A percentile compares a stretch with the other conserved stretches of the same genome.
phyloP scores from a whole-genome alignment of 2,888 invertebrate species.

The Philereme transversata region DNA sequence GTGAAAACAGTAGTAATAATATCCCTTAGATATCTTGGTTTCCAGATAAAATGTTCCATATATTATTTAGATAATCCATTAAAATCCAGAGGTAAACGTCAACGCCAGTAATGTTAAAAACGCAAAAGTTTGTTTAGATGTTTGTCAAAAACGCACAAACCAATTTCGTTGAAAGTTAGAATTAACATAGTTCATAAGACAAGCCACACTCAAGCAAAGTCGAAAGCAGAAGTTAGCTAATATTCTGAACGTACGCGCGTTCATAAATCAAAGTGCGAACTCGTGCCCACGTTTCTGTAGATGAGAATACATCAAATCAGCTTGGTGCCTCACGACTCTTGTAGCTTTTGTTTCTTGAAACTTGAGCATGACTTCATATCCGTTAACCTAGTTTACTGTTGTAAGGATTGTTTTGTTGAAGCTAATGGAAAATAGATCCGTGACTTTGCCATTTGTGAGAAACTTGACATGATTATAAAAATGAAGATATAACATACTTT shows the following conservation, averaged over 20 bases:
- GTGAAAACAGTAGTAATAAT: too few relatives aligned
- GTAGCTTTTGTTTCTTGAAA: slow-evolving; percentile 68
- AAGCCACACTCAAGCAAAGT: too few relatives aligned
- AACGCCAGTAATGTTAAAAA: too few relatives aligned
- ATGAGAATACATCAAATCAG: slow-evolving; percentile 74
- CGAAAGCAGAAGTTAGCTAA: slow-evolving; percentile 1
- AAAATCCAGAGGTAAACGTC: too few relatives aligned
- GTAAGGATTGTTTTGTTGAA: slow-evolving; percentile 35
- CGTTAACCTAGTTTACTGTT: slow-evolving; percentile 61
- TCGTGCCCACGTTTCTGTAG: slow-evolving; percentile 75
- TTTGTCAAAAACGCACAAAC: too few relatives aligned
- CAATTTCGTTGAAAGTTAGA: too few relatives aligned
- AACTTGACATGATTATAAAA: background rate
- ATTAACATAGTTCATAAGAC: background rate
- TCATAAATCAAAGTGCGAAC: slow-evolving; percentile 71
- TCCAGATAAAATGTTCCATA: too few relatives aligned
- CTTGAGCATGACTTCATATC: slow-evolving; percentile 57
- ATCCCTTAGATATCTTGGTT: too few relatives aligned
- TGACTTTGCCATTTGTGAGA: slow-evolving; percentile 8
- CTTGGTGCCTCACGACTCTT: slow-evolving; percentile 79
- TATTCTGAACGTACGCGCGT: slow-evolving; percentile 33
- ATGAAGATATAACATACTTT: too few relatives aligned
- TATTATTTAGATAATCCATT: too few relatives aligned
- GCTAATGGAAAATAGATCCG: slow-evolving; percentile 30
- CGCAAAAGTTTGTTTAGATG: too few relatives aligned